These are phyloP conservation scores for Nesoenas mayeri DNA, from an alignment of 2,113 vertebrate species.

Conservation along the genomic window DNA sequence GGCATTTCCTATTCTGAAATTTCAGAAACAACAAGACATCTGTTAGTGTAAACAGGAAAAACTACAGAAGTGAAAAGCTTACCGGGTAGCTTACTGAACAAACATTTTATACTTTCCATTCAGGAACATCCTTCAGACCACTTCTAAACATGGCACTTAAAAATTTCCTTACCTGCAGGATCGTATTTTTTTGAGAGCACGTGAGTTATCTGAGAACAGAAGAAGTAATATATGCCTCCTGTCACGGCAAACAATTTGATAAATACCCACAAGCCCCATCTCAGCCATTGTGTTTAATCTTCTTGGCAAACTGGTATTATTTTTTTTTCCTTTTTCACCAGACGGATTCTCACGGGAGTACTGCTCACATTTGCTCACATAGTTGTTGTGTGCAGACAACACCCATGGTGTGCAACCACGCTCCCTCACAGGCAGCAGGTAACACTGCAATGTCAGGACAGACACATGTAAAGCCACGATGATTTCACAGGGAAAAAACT, in stretches of 20 bases:
- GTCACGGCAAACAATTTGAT: not conserved
- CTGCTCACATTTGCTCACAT: not conserved
- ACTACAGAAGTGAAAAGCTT: not conserved
- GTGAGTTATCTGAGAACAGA: not conserved
- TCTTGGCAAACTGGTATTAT: not conserved
- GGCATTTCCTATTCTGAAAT: not conserved
- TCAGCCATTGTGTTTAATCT: not conserved
- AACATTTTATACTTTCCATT: not conserved
- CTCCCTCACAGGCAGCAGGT: not conserved
- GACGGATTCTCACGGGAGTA: not conserved
- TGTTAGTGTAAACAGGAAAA: not conserved
- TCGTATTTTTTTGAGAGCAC: not conserved
- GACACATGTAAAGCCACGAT: rapidly evolving
- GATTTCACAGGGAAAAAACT: not conserved
- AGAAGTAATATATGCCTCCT: not conserved
- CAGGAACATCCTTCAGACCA: not conserved
- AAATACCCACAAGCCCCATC: rapidly evolving
- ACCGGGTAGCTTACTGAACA: not conserved
- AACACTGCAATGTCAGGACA: not conserved
- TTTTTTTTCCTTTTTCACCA: not conserved
- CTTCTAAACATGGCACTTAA: not conserved
- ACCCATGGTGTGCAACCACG: rapidly evolving
- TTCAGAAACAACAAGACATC: not conserved
- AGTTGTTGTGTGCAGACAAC: not conserved
- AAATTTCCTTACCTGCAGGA: not conserved